These are phyloP conservation scores for Sisor rabdophorus DNA, from an alignment of 2,113 vertebrate genomes.

Conservation along the genomic window DNA sequence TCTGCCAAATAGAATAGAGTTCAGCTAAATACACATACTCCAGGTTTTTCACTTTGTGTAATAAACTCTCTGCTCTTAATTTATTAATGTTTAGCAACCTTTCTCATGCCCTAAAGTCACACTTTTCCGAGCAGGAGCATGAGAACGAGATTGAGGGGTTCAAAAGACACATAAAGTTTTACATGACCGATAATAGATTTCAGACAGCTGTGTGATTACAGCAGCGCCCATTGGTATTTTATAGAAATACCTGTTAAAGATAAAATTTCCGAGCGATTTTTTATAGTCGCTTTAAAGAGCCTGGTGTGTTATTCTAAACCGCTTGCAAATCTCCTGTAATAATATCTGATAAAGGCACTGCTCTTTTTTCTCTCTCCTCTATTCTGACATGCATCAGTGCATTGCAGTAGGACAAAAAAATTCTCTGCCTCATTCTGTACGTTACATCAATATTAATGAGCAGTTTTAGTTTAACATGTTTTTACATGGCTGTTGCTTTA, in stretches of 20 bases:
- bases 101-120: constrained; percentile 37
- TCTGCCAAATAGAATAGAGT: too few relatives aligned
- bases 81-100: constrained; percentile 26
- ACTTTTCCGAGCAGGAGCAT: constrained; percentile 31
- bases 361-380: neutral
- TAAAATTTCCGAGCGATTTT: constrained; percentile 43
- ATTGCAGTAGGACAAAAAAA: constrained; percentile 20
- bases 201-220: constrained; percentile 48
- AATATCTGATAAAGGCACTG: constrained; percentile 40
- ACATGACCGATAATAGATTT: constrained; percentile 50
- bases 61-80: constrained; percentile 38
- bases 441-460: constrained; percentile 39
- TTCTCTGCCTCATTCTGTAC: constrained; percentile 15
- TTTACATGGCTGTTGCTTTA: constrained; percentile 32
- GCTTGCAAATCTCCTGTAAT: constrained; percentile 45
- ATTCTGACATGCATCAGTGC: neutral
- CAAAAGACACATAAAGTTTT: constrained; percentile 47
- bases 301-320: constrained; percentile 46
- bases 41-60: constrained; percentile 23
- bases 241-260: constrained; percentile 46
- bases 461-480: constrained; percentile 27
- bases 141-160: neutral
- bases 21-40: too few relatives aligned
- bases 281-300: constrained; percentile 37
- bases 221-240: constrained; percentile 44